Evolutionary conservation across 2,888 invertebrate genomes (phyloP).

Genomic region (Trichogramma dendrolimi): DNA sequence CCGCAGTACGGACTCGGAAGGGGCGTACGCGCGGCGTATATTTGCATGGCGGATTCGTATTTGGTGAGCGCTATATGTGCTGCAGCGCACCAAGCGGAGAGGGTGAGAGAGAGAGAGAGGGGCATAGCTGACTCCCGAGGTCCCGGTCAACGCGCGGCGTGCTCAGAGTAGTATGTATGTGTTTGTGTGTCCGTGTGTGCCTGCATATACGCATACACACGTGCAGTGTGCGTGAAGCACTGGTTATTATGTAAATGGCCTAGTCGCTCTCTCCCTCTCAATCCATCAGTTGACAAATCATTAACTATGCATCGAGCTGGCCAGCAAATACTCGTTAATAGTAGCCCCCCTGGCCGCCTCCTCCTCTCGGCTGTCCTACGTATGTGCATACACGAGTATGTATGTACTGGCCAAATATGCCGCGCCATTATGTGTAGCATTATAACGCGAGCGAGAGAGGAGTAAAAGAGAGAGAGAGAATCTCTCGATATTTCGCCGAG

Average conservation of each 20-base stretch:
- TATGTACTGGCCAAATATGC: constrained; percentile 10
- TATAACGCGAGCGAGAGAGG: constrained; percentile 25
- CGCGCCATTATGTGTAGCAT: constrained; percentile 38
- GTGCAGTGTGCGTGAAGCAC: no score
- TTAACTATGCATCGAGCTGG: constrained; percentile 53
- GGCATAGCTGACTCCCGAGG: constrained; percentile 13
- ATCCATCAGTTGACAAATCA: constrained; percentile 49
- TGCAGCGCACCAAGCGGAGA: constrained; percentile 11
- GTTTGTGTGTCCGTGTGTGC: constrained; percentile 46
- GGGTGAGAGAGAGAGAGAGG: constrained; percentile 2
- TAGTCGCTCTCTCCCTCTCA: no score
- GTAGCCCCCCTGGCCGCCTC: constrained; percentile 27
- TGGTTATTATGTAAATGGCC: no score
- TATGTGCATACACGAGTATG: constrained; percentile 28
- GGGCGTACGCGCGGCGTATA: constrained; percentile 6
- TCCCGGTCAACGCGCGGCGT: constrained; percentile 10
- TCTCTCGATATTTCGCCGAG: no score
- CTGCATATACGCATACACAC: constrained; percentile 27
- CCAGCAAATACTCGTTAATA: constrained; percentile 53
- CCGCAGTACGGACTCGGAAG: background rate
- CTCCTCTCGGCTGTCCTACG: constrained; percentile 17
- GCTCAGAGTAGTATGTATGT: constrained; percentile 47
- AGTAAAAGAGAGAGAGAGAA: no score
- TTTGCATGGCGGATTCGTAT: constrained; percentile 13
- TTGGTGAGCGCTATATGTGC: constrained; percentile 23